A percentile compares a stretch with the other conserved stretches of the same genome.
Evolutionary conservation across 2,113 vertebrate genomes (phyloP).

Genomic region (Mus musculus): DNA sequence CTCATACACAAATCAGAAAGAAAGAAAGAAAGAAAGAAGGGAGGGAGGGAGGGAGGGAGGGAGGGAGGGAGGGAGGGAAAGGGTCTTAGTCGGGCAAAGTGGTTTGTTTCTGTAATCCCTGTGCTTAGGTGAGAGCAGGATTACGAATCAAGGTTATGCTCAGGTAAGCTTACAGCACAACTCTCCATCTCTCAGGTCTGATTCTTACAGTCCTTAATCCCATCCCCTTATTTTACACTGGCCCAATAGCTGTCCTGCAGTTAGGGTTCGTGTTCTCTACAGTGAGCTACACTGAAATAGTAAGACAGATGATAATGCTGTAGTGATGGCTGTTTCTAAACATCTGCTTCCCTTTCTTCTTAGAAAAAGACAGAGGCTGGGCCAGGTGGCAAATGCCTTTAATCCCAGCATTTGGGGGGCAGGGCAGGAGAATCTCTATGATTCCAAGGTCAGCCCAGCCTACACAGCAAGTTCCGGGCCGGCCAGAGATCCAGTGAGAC

Average conservation of each 20-base stretch:
- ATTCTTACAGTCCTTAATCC: neutral
- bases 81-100: neutral
- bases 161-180: neutral
- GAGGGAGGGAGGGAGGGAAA: no score
- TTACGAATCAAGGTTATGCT: neutral
- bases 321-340: neutral
- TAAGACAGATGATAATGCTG: neutral
- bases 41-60: fast-evolving
- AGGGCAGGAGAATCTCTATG: neutral
- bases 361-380: neutral
- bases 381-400: neutral
- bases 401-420: neutral
- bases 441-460: neutral
- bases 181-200: neutral
- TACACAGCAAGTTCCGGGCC: neutral
- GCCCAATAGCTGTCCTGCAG: neutral
- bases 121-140: neutral
- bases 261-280: neutral
- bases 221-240: neutral
- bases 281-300: neutral
- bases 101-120: neutral
- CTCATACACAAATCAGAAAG: no score
- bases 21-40: no score
- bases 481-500: neutral
- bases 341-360: neutral